Percentiles rank a stretch among this genome's conserved stretches.
These are phyloP conservation scores for Drosophila borborema DNA, from an alignment of 2,888 invertebrate species.

Conservation along the genomic window DNA sequence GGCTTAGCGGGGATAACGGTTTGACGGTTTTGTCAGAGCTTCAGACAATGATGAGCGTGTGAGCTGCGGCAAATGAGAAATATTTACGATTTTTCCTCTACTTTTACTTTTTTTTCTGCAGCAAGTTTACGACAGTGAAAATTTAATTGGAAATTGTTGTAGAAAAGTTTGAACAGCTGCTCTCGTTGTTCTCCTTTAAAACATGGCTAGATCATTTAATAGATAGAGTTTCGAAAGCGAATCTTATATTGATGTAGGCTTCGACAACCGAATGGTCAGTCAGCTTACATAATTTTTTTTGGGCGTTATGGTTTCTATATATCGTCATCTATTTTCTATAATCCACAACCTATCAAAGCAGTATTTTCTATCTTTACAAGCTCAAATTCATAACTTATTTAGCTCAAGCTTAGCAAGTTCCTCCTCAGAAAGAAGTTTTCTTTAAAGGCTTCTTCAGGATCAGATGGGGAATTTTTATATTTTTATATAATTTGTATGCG, in stretches of 20 bases:
- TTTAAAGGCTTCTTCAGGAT: too few species aligned
- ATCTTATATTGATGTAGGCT: too few species aligned
- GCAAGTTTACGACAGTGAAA: slow-evolving; percentile 12
- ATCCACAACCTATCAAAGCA: background rate
- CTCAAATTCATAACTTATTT: background rate
- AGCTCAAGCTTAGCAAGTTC: too few species aligned
- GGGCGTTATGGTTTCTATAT: background rate
- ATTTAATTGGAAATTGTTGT: background rate
- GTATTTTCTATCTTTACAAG: too few species aligned
- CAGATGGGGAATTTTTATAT: too few species aligned
- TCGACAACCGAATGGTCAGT: background rate
- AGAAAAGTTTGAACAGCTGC: slow-evolving; percentile 4
- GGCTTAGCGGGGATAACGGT: slow-evolving; percentile 58
- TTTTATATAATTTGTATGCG: too few species aligned
- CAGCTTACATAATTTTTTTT: background rate
- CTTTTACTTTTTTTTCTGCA: background rate
- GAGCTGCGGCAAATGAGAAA: slow-evolving; percentile 38
- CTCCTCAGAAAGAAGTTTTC: too few species aligned
- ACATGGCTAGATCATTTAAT: too few species aligned
- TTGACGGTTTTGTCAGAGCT: slow-evolving; percentile 23
- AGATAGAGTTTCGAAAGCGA: background rate
- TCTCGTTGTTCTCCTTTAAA: background rate
- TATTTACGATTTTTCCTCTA: slow-evolving; percentile 21
- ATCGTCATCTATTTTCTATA: background rate
- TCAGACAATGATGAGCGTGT: slow-evolving; percentile 51